A percentile compares a stretch with the other conserved stretches of the same genome.
These are phyloP conservation scores for Exaiptasia diaphana DNA, from an alignment of 64 coral and sea anemone genomes.

Conservation along the genomic window DNA sequence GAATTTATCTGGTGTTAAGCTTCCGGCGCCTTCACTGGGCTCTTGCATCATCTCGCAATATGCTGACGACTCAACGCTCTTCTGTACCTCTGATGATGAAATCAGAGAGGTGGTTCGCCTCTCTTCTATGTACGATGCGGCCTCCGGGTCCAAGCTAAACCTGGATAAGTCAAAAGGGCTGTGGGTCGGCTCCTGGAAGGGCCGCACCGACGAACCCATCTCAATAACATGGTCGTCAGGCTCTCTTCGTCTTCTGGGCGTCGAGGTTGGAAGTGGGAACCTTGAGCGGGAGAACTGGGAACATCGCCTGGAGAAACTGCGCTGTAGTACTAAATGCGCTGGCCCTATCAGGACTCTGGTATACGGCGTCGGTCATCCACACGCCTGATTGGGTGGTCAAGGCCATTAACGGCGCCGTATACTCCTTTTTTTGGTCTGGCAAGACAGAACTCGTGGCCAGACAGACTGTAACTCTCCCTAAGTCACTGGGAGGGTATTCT, in stretches of 20 bases:
- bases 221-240: neutral
- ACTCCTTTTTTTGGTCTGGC: constrained; percentile 38
- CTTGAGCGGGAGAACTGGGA: neutral
- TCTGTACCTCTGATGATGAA: neutral
- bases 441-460: neutral
- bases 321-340: constrained; percentile 5
- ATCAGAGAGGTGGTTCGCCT: neutral
- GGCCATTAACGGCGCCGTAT: neutral
- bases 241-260: neutral
- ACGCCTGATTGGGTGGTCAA: neutral
- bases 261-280: neutral
- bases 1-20: neutral
- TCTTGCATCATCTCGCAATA: neutral
- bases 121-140: neutral
- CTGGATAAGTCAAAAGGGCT: constrained; percentile 9
- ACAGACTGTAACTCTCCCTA: neutral
- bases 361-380: neutral
- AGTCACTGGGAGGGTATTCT: constrained; percentile 2
- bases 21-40: neutral
- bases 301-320: neutral
- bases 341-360: constrained; percentile 3
- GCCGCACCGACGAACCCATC: neutral
- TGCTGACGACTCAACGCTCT: constrained; percentile 18
- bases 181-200: constrained; percentile 5
- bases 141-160: neutral